Conservation (phyloP, 2,113 vertebrate species). For the Gallinago media region DNA sequence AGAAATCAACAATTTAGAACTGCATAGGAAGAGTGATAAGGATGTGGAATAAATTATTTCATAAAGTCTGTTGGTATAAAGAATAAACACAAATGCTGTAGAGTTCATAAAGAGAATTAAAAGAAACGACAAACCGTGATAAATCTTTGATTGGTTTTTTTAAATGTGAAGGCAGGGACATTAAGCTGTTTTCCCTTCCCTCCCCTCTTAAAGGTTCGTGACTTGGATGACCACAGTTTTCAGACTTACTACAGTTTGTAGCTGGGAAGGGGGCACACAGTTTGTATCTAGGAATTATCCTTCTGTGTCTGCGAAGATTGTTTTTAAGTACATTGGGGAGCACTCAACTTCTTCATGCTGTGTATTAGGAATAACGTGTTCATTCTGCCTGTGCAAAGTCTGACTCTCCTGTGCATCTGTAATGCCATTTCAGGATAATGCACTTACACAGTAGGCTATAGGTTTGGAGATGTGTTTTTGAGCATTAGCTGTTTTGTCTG, state of each 20-base stretch:
- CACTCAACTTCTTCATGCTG: neutral
- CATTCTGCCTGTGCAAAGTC: neutral
- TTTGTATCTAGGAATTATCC: neutral
- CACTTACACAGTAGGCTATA: neutral
- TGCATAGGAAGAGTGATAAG: neutral
- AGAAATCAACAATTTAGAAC: neutral
- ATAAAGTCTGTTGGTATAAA: neutral
- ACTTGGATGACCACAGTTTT: neutral
- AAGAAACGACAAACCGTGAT: neutral
- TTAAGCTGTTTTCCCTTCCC: neutral
- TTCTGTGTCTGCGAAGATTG: neutral
- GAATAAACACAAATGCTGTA: neutral
- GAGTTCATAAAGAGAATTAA: neutral
- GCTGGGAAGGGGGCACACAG: neutral
- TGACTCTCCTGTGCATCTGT: neutral
- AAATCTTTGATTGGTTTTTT: neutral
- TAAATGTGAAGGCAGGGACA: neutral
- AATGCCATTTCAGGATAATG: neutral
- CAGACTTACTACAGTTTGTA: neutral
- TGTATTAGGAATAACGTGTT: neutral
- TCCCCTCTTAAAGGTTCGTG: neutral
- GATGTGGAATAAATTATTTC: neutral
- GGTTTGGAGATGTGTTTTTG: neutral
- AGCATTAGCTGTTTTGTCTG: neutral
- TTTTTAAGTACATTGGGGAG: neutral